Conservation (phyloP, 1,140 invertebrate species). For the Melipona quadrifasciata region DNA sequence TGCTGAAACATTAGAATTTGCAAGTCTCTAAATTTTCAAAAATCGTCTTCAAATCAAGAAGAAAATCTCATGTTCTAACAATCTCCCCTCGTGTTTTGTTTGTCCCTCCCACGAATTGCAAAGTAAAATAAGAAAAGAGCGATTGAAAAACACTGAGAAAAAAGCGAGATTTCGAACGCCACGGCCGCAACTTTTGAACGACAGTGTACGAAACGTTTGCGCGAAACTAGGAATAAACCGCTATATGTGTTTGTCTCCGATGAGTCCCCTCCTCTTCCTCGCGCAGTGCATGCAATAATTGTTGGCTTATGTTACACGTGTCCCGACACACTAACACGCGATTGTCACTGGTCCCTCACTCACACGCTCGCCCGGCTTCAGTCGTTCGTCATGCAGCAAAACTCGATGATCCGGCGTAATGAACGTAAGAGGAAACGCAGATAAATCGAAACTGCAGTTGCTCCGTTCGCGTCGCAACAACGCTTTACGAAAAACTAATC, state of each 20-base stretch:
- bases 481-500: neutral
- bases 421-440: constrained; percentile 22
- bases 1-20: no score
- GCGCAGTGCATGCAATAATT: constrained; percentile 26
- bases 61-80: no score
- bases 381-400: constrained; percentile 7
- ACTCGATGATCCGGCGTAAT: constrained; percentile 26
- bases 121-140: no score
- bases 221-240: constrained; percentile 27
- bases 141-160: no score
- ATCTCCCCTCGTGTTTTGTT: no score
- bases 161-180: no score
- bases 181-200: neutral
- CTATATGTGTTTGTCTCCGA: neutral
- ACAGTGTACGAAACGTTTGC: neutral
- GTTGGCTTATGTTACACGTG: constrained; percentile 6
- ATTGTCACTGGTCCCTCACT: neutral
- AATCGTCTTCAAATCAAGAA: no score
- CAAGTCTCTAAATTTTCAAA: no score
- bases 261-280: neutral
- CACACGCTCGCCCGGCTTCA: no score
- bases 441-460: neutral
- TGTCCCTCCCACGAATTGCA: no score
- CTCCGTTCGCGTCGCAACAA: no score
- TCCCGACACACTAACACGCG: neutral